These are phyloP conservation scores for Pseudopipra pipra DNA, from an alignment of 2,113 vertebrate genomes.

Conservation along the genomic window DNA sequence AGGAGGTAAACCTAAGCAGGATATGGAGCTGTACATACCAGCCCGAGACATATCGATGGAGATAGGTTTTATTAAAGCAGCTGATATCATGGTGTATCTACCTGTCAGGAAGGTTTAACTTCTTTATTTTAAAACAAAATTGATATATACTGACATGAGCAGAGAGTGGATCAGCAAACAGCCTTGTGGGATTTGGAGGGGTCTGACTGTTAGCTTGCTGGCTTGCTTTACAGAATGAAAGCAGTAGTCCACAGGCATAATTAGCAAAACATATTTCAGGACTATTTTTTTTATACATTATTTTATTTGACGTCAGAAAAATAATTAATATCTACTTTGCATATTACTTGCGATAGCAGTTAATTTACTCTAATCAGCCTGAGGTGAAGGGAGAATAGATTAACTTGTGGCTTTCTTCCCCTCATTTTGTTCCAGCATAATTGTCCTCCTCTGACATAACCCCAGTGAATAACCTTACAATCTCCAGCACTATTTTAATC, in stretches of 20 bases:
- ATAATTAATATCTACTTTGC: constrained; percentile 16
- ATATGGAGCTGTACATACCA: not conserved
- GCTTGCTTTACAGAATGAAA: not conserved
- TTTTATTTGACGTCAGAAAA: not conserved
- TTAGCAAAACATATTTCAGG: not conserved
- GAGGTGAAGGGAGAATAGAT: constrained; percentile 52
- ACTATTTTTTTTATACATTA: not conserved
- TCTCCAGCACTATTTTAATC: not conserved
- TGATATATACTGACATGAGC: not conserved
- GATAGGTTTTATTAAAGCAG: not conserved
- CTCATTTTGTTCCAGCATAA: not conserved
- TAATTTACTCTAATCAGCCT: constrained; percentile 49
- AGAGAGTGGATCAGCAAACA: not conserved
- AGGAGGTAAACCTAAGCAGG: not conserved
- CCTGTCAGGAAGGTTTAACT: not conserved
- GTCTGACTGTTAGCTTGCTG: not conserved
- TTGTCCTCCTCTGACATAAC: not conserved
- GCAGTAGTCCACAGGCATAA: not conserved
- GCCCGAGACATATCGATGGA: not conserved
- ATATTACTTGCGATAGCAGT: constrained; percentile 4
- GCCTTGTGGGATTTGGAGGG: not conserved
- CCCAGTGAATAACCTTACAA: not conserved
- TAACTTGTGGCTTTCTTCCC: not conserved
- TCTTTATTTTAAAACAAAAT: not conserved
- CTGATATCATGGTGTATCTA: not conserved